Evolutionary conservation across 2,888 invertebrate genomes (phyloP), one percentile per base, ranked within the genome.

Genomic region (Drosophila gaucha): DNA sequence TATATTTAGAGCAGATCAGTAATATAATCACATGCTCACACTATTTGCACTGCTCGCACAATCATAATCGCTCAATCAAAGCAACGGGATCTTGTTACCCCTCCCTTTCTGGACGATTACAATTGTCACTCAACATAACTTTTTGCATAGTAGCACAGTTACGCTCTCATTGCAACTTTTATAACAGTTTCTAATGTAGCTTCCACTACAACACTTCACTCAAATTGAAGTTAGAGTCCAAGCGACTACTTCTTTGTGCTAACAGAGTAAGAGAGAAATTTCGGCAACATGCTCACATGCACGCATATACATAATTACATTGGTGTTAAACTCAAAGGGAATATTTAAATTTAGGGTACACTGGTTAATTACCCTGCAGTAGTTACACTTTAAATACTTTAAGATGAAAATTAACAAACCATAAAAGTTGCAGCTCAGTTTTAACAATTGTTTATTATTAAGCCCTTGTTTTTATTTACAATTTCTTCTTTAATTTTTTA

Each of bases 401-500:
- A n/a, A n/a, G n/a, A n/a, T n/a, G n/a, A n/a, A n/a, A n/a, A n/a
- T n/a, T n/a, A n/a, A n/a, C n/a, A n/a, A n/a, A n/a, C n/a, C n/a
- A n/a, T n/a, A n/a, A n/a, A n/a, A n/a, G n/a, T n/a, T n/a, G n/a
- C n/a, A n/a, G n/a, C n/a, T n/a, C n/a, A n/a, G n/a, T n/a, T n/a
- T n/a, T n/a, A n/a, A n/a, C n/a, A n/a, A n/a, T 41, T 24, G 41
- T 41, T 41, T 41, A 47, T 20, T 14, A 10, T 10, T n/a, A n/a
- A n/a, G n/a, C n/a, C n/a, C n/a, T n/a, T 33, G 16, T 24, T 49
- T 35, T 4, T 35, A 31, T 30, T 31, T 16, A 35, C 22, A n/a
- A 24, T 24, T 16, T 24, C n/a, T 12, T 16, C 12, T 24, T 10
- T 12, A 6, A 26, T 24, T 22, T 43, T 16, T 31, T 16, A 31